phyloP scores from a whole-genome alignment of 1,140 invertebrate genomes.

The Trigoniulus corallinus region DNA sequence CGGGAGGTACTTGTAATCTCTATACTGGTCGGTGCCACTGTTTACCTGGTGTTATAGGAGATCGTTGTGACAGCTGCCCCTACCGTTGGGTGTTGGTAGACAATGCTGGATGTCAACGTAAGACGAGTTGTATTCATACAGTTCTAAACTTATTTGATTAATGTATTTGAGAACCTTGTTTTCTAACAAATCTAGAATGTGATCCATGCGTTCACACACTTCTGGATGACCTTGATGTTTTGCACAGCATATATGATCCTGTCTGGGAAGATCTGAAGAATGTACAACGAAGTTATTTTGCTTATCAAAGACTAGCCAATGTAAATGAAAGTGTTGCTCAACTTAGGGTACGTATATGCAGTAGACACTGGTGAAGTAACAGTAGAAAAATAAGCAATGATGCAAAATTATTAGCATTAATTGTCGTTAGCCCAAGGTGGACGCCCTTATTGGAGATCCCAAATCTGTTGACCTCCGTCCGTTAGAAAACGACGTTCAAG shows the following conservation, averaged over 20 bases:
- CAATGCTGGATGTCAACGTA: constrained; percentile 31
- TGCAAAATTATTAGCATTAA: neutral
- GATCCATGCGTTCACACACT: constrained; percentile 75
- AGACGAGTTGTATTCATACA: too few species aligned
- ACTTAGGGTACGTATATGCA: too few species aligned
- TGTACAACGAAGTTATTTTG: constrained; percentile 57
- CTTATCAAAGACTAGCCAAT: constrained; percentile 49
- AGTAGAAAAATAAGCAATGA: constrained; percentile 14
- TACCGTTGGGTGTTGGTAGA: constrained; percentile 58
- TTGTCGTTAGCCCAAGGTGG: constrained; percentile 37
- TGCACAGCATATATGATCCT: constrained; percentile 42
- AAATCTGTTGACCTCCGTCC: constrained; percentile 42
- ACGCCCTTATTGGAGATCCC: constrained; percentile 37
- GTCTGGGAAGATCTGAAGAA: constrained; percentile 49
- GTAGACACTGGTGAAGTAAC: too few species aligned
- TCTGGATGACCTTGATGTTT: constrained; percentile 65
- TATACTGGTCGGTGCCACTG: constrained; percentile 84
- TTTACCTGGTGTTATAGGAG: constrained; percentile 82
- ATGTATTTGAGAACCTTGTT: constrained; percentile 4
- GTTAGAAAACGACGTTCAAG: constrained; percentile 35
- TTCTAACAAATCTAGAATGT: constrained; percentile 48
- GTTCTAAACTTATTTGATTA: constrained; percentile 4
- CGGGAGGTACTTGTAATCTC: constrained; percentile 74
- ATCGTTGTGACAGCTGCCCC: constrained; percentile 87
- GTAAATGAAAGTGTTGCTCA: constrained; percentile 48